Evolutionary conservation across 2,888 invertebrate genomes (phyloP).

Genomic region (Harpagoxenus sublaevis): DNA sequence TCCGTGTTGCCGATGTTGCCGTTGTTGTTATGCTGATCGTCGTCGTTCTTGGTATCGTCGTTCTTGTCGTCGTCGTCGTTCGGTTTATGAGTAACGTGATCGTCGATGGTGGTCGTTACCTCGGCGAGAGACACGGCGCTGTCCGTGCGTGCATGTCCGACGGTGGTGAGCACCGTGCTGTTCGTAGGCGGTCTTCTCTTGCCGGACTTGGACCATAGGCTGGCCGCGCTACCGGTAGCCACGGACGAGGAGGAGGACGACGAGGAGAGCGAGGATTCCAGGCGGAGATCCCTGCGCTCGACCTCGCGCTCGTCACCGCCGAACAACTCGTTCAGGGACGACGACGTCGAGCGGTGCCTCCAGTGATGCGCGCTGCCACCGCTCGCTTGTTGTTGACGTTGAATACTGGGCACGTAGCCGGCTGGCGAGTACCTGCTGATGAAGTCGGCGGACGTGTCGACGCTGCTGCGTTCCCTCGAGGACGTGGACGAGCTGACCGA

Average conservation of each 20-base stretch:
- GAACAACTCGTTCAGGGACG: constrained; percentile 74
- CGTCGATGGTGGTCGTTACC: constrained; percentile 77
- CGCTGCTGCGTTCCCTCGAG: constrained; percentile 72
- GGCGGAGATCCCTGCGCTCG: constrained; percentile 68
- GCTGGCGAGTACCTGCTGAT: constrained; percentile 92
- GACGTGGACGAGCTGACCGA: constrained; percentile 72
- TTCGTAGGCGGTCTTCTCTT: constrained; percentile 74
- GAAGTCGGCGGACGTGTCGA: constrained; percentile 87
- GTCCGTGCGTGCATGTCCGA: constrained; percentile 76
- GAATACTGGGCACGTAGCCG: constrained; percentile 90
- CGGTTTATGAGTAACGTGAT: constrained; percentile 59
- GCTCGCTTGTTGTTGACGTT: constrained; percentile 70
- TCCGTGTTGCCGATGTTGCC: constrained; percentile 81
- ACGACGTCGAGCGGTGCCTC: constrained; percentile 68
- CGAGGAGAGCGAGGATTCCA: constrained; percentile 74
- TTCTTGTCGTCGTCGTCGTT: constrained; percentile 74
- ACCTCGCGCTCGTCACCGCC: constrained; percentile 78
- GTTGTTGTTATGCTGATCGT: constrained; percentile 88
- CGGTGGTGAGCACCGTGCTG: constrained; percentile 77
- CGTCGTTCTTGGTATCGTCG: constrained; percentile 77
- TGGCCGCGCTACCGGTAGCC: constrained; percentile 48
- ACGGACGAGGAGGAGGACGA: constrained; percentile 72
- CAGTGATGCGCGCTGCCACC: constrained; percentile 62
- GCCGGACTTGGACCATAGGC: constrained; percentile 72
- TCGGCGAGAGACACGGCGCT: constrained; percentile 76